Evolutionary conservation across 1,140 invertebrate species (phyloP), one percentile per base, ranked within the genome.

Genomic region (Camponotus vicinus): DNA sequence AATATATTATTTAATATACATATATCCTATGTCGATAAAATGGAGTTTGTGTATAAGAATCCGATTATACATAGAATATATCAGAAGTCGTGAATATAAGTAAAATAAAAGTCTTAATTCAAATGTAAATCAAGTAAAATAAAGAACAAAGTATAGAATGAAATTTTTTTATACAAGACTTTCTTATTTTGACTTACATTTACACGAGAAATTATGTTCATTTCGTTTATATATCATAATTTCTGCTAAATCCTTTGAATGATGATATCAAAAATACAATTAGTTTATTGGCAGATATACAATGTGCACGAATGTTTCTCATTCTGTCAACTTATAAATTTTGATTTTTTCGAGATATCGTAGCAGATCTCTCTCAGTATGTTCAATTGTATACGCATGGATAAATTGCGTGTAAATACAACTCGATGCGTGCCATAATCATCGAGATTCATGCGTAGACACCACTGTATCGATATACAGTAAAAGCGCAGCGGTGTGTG

Each of bases 371-470:
- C 13, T 4, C 6, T 40, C 27, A 27, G 34, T 42, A 9, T 59
- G 52, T 37, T 13, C 11, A 11, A 75, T 57, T 75, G 49, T 8
- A n/a, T 13, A 21, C 27, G 37, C 5, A 8, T 27, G 13, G 11
- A 40, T 32, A 27, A 61, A 77, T 45, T 15, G 37, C 15, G 21
- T 15, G 37, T 27, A 9, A 40, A 21, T 49, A 21, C 32, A 63
- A 86, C 57, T 49, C 18, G 21, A 52, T 63, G 34, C 18, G 8
- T 34, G 61, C 37, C 40, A n/a, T 88, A 85, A 88, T 89, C 77
- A 45, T 86, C 57, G 40, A 27, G 76, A 86, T 89, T 89, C 69
- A 82, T 76, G 64, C 73, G 69, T 55, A 88, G 40, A 82, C 71
- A 82, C 42, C 42, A 67, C n/a, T 37, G 57, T 34, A 64, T 18